Evolutionary conservation across 2,113 vertebrate species (phyloP).

Genomic region (Gymnobelideus leadbeateri): DNA sequence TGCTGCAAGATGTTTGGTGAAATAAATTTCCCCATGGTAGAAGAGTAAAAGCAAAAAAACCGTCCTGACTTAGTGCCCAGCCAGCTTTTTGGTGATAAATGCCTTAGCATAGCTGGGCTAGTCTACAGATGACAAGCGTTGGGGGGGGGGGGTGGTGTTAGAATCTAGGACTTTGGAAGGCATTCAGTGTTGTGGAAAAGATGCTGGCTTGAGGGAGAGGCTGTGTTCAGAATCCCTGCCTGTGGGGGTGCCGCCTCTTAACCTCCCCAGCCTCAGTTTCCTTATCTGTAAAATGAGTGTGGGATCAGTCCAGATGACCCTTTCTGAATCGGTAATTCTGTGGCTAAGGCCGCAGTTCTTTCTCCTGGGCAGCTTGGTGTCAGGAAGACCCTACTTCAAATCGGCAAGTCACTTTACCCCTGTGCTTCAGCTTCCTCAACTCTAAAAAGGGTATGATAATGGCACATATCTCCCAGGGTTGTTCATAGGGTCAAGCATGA

Average conservation of each 20-base stretch:
- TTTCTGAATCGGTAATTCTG: not conserved
- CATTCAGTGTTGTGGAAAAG: not conserved
- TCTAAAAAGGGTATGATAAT: not conserved
- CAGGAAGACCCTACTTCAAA: not conserved
- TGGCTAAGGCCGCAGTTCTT: not conserved
- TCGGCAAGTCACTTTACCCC: not conserved
- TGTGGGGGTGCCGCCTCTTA: not conserved
- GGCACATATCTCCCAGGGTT: not conserved
- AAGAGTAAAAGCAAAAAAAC: not conserved
- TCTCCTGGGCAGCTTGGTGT: not conserved
- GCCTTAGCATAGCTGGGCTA: not conserved
- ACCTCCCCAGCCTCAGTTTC: not conserved
- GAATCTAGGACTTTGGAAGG: not conserved
- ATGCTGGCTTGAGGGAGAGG: not conserved
- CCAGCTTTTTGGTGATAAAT: not conserved
- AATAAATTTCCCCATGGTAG: not conserved
- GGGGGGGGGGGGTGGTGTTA: not conserved
- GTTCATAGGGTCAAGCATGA: not conserved
- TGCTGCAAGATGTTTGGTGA: conserved; percentile 5
- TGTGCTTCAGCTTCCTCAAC: not conserved
- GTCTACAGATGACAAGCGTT: not conserved
- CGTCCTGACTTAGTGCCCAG: not conserved
- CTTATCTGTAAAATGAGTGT: not conserved
- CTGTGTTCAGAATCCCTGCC: not conserved
- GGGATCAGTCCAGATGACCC: not conserved